Conservation (phyloP, 2,797 vertebrate genomes). For the Coregonus sp. region DNA sequence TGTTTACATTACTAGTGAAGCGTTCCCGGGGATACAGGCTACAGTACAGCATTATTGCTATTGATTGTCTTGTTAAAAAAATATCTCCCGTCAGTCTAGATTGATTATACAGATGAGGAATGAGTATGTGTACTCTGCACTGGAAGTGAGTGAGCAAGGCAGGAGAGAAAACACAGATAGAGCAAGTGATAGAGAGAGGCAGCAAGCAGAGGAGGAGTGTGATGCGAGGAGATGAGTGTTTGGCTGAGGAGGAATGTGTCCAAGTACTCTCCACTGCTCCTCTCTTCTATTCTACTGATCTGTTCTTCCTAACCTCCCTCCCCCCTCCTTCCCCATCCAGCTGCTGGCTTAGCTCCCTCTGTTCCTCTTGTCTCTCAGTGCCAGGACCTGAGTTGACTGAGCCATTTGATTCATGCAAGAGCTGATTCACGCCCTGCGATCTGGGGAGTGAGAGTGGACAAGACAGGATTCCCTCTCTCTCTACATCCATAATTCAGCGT, state of each 20-base stretch:
- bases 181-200: slow-evolving; percentile 59
- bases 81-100: slow-evolving; percentile 74
- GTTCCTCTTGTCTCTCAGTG: slow-evolving; percentile 56
- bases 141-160: slow-evolving; percentile 59
- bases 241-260: slow-evolving; percentile 41
- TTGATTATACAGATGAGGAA: slow-evolving; percentile 71
- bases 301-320: slow-evolving; percentile 14
- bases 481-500: slow-evolving; percentile 74
- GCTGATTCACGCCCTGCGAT: slow-evolving; percentile 73
- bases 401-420: slow-evolving; percentile 70
- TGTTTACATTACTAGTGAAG: slow-evolving; percentile 65
- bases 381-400: slow-evolving; percentile 71
- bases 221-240: slow-evolving; percentile 32
- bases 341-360: slow-evolving; percentile 36
- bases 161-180: slow-evolving; percentile 56
- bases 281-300: slow-evolving; percentile 6
- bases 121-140: slow-evolving; percentile 63
- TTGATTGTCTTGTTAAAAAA: slow-evolving; percentile 82
- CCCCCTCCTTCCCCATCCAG: slow-evolving; percentile 23
- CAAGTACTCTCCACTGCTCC: slow-evolving; percentile 4
- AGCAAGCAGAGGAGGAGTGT: slow-evolving; percentile 51
- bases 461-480: slow-evolving; percentile 70
- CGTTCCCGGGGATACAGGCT: slow-evolving; percentile 59
- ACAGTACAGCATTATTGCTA: slow-evolving; percentile 63
- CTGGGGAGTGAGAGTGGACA: slow-evolving; percentile 63